Evolutionary conservation across 1,140 invertebrate species (phyloP).

Genomic region (Brevipalpus yothersi): DNA sequence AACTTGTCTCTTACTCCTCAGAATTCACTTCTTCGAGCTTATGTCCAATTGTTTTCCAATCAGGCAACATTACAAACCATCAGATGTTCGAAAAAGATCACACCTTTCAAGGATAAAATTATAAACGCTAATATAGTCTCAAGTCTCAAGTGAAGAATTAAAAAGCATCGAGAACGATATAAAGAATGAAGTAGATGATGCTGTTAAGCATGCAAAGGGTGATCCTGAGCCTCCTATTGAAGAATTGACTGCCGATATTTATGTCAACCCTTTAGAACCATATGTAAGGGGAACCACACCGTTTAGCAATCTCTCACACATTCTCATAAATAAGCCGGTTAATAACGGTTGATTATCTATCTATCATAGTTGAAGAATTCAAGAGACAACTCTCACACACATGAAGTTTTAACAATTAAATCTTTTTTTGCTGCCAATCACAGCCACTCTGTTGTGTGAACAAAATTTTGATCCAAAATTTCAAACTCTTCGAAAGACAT

Average conservation of each 20-base stretch:
- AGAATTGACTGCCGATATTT: conserved; percentile 70
- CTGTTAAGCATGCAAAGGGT: conserved; percentile 43
- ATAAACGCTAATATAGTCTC: conserved; percentile 35
- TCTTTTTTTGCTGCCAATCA: no score
- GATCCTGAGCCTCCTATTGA: conserved; percentile 53
- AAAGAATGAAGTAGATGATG: conserved; percentile 54
- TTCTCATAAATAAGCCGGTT: conserved; percentile 25
- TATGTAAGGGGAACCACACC: conserved; percentile 33
- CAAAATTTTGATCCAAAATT: no score
- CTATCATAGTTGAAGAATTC: background rate
- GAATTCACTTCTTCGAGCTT: no score
- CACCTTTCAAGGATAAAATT: conserved; percentile 44
- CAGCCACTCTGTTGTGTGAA: no score
- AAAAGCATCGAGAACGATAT: conserved; percentile 67
- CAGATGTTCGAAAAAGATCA: no score
- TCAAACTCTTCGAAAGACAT: no score
- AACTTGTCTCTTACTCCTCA: no score
- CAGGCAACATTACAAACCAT: no score
- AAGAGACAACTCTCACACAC: no score
- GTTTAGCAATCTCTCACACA: conserved; percentile 26
- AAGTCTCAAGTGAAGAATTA: conserved; percentile 46
- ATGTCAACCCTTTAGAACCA: conserved; percentile 38
- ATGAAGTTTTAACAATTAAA: no score
- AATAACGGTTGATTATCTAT: conserved; percentile 20
- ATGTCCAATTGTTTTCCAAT: no score